Base-by-base conservation (phyloP, 2,888 invertebrate species). In the Heterodera filipjevi region DNA sequence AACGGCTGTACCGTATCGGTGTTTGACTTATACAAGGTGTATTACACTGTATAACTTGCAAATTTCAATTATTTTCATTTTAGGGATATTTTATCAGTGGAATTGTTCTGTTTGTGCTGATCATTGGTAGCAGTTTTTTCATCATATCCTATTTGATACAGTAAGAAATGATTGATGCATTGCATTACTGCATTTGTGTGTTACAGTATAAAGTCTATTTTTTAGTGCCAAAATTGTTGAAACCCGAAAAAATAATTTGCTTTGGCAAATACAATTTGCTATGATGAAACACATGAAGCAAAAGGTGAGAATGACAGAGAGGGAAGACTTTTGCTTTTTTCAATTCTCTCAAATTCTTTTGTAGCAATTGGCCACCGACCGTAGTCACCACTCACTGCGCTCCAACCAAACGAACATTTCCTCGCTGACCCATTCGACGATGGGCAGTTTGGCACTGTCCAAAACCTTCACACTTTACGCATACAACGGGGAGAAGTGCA, bases 11-110 rank as follows among this genome's bases (percentile, higher is more conserved):
- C 79, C 27, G 32, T 30, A 27, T 44, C 59, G 12, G n/a, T 64
- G 8, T 80, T 82, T 49, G 75, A 81, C 33, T 30, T 64, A 14
- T 82, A 81, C 27, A 81, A 77, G 19, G 71, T 33, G n/a, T n/a
- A n/a, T n/a, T n/a, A n/a, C n/a, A n/a, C n/a, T n/a, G n/a, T n/a
- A n/a, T n/a, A n/a, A n/a, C n/a, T n/a, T n/a, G n/a, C n/a, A n/a
- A n/a, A n/a, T n/a, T 12, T 39, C 39, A 39, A 39, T 49, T 8
- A 49, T 19, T 49, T n/a, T n/a, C n/a, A 19, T 49, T 49, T 19
- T 49, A 49, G 49, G 49, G 49, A 49, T 76, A 49, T 49, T 76
- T 81, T 39, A 49, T 80, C 22, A 71, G 68, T 64, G 77, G 33
- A 6, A 68, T 70, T 44, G 64, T 71, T 16, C 32, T 81, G 14